Conservation (phyloP, 2,888 invertebrate genomes). For the Shargacucullia verbasci region DNA sequence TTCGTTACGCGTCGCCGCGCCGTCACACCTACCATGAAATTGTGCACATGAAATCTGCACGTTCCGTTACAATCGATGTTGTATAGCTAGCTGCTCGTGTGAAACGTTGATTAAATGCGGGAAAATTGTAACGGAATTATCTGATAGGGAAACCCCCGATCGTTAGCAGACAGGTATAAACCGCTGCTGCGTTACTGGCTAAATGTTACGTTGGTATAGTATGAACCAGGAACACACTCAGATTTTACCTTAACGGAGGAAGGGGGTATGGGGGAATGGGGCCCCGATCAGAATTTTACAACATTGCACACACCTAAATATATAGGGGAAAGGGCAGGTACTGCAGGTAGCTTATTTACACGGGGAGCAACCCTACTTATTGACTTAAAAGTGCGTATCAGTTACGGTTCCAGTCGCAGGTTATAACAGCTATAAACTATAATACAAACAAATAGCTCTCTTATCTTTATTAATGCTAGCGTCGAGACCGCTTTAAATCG, state of each 20-base stretch:
- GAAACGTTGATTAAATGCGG: constrained; percentile 33
- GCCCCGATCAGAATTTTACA: too few relatives aligned
- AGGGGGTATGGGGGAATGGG: too few relatives aligned
- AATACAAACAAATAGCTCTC: not conserved
- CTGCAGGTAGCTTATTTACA: too few relatives aligned
- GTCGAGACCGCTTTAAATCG: constrained; percentile 5
- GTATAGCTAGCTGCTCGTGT: constrained; percentile 7
- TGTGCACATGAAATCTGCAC: constrained; percentile 44
- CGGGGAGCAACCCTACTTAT: too few relatives aligned
- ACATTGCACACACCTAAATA: too few relatives aligned
- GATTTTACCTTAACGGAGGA: too few relatives aligned
- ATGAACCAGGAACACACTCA: too few relatives aligned
- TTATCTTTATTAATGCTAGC: constrained; percentile 15
- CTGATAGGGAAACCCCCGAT: constrained; percentile 19
- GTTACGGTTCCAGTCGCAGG: constrained; percentile 14
- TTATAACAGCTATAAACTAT: not conserved
- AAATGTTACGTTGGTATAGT: too few relatives aligned
- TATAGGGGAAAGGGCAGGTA: too few relatives aligned
- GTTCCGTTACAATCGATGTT: constrained; percentile 24
- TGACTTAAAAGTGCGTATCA: constrained; percentile 17
- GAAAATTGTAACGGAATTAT: constrained; percentile 11
- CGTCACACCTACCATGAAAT: constrained; percentile 48
- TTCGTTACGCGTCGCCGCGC: constrained; percentile 41
- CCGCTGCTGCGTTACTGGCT: too few relatives aligned
- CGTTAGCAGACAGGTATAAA: too few relatives aligned